phyloP scores from a whole-genome alignment of 2,113 vertebrate species.

The Craseonycteris thonglongyai region DNA sequence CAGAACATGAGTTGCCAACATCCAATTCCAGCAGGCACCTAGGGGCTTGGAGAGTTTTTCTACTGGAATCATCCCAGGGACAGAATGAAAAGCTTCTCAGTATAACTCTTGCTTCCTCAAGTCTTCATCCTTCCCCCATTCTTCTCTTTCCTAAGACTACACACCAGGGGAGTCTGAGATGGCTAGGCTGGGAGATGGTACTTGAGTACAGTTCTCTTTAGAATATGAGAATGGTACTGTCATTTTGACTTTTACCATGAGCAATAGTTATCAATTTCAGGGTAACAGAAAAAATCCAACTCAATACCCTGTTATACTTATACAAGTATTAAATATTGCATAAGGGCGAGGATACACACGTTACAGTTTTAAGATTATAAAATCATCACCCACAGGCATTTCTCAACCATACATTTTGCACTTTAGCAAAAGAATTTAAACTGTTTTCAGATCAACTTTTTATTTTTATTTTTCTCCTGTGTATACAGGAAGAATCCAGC shows the following conservation, averaged over 20 bases:
- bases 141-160: not conserved
- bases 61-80: not conserved
- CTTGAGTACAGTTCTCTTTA: not conserved
- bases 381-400: not conserved
- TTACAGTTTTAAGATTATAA: not conserved
- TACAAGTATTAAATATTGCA: not conserved
- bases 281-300: not conserved
- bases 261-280: not conserved
- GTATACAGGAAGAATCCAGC: not conserved
- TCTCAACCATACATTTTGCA: not conserved
- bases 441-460: not conserved
- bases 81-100: not conserved
- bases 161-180: not conserved
- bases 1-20: not conserved
- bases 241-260: not conserved
- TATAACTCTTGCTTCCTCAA: not conserved
- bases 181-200: too few relatives aligned
- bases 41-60: not conserved
- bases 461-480: not conserved
- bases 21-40: not conserved
- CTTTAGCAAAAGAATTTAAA: not conserved
- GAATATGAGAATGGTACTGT: not conserved
- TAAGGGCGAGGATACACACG: not conserved
- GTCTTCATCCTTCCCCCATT: not conserved
- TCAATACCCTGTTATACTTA: not conserved